Evolutionary conservation across 1,140 invertebrate species (phyloP), one percentile per base, ranked within the genome.

Genomic region (Samia ricini): DNA sequence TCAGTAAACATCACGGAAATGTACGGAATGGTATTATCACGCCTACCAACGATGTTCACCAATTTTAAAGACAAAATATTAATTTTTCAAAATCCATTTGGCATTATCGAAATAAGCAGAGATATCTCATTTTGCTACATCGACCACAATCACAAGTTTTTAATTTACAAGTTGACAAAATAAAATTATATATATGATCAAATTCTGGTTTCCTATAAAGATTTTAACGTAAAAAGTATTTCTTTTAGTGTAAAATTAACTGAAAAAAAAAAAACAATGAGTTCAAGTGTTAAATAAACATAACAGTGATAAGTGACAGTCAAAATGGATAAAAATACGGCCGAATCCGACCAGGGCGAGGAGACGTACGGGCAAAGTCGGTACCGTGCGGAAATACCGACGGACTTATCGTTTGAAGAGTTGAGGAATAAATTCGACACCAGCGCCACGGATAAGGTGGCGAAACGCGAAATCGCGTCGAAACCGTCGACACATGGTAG

Each of bases 401-500:
- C 74, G 58, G 85, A 84, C 48, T 56, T 80, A 54, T 85, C 87
- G 61, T 82, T 87, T 64, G 84, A 88, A 71, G 87, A 88, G 76
- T 79, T 88, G 76, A 73, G 84, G 29, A 83, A 85, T 24, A 69
- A 76, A 52, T 90, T 88, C 71, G 85, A 90, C 64, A 83, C 79
- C 74, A 83, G 81, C 83, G 83, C 85, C 77, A 69, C 78, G 55
- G 33, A 55, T 20, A 60, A 60, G 33, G 61, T 59, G 77, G 75
- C 68, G 63, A 74, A 75, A 33, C 71, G 77, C 57, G 85, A 88
- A 71, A 86, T 87, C 64, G 72, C 79, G 51, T 81, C 84, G 72
- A 86, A 85, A 52, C 85, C 87, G 4, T 75, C 85, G 6, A 88
- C 85, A 55, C 90, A 91, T 62, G 82, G 88, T 69, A 85, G 91